These are phyloP conservation scores for Tonatia bakeri DNA, from an alignment of 2,113 vertebrate species.

Conservation along the genomic window DNA sequence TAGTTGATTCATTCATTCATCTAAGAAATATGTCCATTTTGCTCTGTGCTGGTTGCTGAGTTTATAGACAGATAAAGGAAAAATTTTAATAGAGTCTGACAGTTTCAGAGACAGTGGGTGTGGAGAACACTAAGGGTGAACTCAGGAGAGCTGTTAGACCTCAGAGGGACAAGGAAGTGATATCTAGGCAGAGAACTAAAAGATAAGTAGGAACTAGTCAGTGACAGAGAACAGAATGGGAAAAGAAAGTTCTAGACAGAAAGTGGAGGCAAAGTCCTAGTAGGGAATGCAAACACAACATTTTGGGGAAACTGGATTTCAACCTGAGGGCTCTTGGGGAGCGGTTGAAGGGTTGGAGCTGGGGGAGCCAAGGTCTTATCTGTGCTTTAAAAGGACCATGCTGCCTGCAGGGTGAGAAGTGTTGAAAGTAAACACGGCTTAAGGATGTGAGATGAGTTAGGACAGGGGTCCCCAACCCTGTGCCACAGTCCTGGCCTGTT, in stretches of 20 bases:
- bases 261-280: neutral
- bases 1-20: neutral
- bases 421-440: neutral
- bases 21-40: neutral
- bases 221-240: neutral
- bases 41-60: neutral
- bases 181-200: neutral
- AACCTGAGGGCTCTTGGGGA: neutral
- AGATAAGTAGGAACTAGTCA: neutral
- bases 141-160: neutral
- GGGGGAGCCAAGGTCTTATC: neutral
- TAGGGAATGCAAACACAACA: neutral
- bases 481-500: too few species aligned
- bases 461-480: neutral
- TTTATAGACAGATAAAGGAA: neutral
- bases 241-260: neutral
- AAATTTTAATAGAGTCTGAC: neutral
- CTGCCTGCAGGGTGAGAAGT: neutral
- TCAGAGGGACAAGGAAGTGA: neutral
- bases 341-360: neutral
- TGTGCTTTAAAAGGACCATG: neutral
- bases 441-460: neutral
- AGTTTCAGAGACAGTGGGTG: neutral
- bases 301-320: neutral
- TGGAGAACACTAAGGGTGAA: neutral